A percentile compares a stretch with the other conserved stretches of the same genome.
Conservation (phyloP, 2,113 vertebrate genomes). For the Syngnathoides biaculeatus region DNA sequence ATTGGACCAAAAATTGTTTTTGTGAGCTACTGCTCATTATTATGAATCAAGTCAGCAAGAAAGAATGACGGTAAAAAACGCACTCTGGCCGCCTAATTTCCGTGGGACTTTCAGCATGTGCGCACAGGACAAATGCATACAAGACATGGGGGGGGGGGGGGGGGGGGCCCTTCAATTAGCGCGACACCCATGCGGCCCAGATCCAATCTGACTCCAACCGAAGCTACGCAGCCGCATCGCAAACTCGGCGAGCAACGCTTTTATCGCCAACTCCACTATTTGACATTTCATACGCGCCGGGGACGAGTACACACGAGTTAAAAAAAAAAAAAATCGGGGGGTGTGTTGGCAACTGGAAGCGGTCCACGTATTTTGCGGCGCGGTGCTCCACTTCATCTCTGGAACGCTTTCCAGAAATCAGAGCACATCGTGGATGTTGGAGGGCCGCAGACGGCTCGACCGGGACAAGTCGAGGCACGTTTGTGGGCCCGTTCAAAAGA, state of each 20-base stretch:
- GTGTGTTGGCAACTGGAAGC: conserved; percentile 46
- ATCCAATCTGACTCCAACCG: too few relatives aligned
- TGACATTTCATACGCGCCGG: conserved; percentile 42
- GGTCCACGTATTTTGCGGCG: conserved; percentile 39
- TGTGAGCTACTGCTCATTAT: too few relatives aligned
- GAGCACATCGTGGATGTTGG: too few relatives aligned
- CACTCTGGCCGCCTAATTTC: conserved; percentile 32
- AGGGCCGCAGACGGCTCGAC: conserved; percentile 27
- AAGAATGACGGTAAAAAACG: conserved; percentile 8
- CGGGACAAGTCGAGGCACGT: conserved; percentile 47
- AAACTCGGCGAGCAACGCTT: conserved; percentile 17
- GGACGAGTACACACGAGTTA: conserved; percentile 48
- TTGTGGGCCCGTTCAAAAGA: not conserved
- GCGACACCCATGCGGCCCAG: conserved; percentile 6
- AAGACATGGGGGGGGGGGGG: conserved; percentile 8
- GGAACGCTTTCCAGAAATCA: conserved; percentile 61
- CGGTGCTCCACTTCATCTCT: conserved; percentile 66
- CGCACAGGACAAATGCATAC: conserved; percentile 32
- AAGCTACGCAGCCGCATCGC: too few relatives aligned
- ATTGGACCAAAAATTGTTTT: too few relatives aligned
- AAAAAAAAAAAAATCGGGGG: too few relatives aligned
- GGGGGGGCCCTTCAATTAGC: conserved; percentile 17
- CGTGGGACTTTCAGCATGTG: conserved; percentile 56
- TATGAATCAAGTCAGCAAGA: not conserved
- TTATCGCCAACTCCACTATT: conserved; percentile 35